Conservation (phyloP, 2,888 invertebrate species). For the Buathra laborator region DNA sequence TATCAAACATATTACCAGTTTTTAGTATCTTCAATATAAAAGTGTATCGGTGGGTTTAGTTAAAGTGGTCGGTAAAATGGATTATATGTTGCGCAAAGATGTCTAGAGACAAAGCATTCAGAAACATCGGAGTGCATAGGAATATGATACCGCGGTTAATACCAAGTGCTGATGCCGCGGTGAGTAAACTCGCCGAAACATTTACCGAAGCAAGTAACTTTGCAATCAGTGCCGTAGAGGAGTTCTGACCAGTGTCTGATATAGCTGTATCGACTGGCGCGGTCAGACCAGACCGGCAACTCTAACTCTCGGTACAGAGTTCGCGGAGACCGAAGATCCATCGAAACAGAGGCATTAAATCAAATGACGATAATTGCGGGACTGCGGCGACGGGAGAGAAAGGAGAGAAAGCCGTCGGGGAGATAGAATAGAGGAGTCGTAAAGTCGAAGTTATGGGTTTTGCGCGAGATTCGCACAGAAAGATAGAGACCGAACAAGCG, state of each 20-base stretch:
- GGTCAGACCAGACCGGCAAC: constrained; percentile 16
- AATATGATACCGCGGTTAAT: constrained; percentile 26
- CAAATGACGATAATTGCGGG: constrained; percentile 80
- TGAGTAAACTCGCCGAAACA: constrained; percentile 38
- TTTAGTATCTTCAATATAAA: not conserved
- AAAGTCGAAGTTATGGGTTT: constrained; percentile 85
- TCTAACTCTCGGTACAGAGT: constrained; percentile 28
- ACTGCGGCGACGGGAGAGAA: constrained; percentile 57
- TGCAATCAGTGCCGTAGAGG: constrained; percentile 33
- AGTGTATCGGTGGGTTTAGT: not conserved
- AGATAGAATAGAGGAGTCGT: constrained; percentile 79
- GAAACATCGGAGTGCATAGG: not conserved
- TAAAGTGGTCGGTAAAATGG: not conserved
- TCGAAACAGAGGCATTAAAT: constrained; percentile 77
- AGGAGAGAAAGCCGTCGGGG: constrained; percentile 55
- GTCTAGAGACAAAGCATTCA: not conserved
- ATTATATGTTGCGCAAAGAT: not conserved
- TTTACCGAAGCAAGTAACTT: constrained; percentile 40
- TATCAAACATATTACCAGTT: not conserved
- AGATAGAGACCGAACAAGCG: constrained; percentile 71
- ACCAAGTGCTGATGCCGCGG: constrained; percentile 18
- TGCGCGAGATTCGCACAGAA: constrained; percentile 80
- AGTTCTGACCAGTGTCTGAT: constrained; percentile 4
- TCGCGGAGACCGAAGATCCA: constrained; percentile 56
- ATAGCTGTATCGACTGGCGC: not conserved